Conservation (phyloP, 1,140 invertebrate genomes). For the Calosoma granatense region DNA sequence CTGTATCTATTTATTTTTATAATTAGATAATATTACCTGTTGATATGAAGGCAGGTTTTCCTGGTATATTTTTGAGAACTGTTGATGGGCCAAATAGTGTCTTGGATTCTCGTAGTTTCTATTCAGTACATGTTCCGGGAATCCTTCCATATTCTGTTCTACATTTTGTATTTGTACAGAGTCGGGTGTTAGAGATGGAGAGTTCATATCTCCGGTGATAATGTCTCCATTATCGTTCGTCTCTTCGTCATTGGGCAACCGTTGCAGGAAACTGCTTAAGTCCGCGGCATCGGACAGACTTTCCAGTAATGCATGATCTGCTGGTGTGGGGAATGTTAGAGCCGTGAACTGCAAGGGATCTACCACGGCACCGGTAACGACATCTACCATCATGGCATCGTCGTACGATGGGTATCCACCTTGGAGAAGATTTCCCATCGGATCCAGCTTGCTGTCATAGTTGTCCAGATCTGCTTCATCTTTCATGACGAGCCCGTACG, state of each 20-base stretch:
- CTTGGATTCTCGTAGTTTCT: constrained; percentile 26
- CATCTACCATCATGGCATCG: constrained; percentile 71
- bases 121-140: constrained; percentile 32
- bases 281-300: constrained; percentile 64
- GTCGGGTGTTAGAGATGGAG: constrained; percentile 51
- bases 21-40: not conserved
- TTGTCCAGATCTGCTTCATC: constrained; percentile 63
- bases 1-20: not conserved
- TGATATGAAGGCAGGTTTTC: constrained; percentile 24
- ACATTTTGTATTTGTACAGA: constrained; percentile 38
- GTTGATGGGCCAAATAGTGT: constrained; percentile 27
- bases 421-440: constrained; percentile 45
- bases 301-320: constrained; percentile 62
- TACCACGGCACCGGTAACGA: constrained; percentile 59
- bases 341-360: constrained; percentile 73
- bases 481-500: constrained; percentile 65
- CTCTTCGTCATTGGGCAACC: constrained; percentile 47
- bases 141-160: constrained; percentile 39
- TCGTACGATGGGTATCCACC: constrained; percentile 57
- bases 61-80: constrained; percentile 36
- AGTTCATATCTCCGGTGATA: constrained; percentile 22
- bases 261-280: constrained; percentile 56
- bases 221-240: constrained; percentile 38
- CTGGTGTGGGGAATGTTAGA: constrained; percentile 62
- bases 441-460: constrained; percentile 62